These are phyloP conservation scores for Pollachius pollachius DNA, from an alignment of 2,113 vertebrate genomes.

Conservation along the genomic window DNA sequence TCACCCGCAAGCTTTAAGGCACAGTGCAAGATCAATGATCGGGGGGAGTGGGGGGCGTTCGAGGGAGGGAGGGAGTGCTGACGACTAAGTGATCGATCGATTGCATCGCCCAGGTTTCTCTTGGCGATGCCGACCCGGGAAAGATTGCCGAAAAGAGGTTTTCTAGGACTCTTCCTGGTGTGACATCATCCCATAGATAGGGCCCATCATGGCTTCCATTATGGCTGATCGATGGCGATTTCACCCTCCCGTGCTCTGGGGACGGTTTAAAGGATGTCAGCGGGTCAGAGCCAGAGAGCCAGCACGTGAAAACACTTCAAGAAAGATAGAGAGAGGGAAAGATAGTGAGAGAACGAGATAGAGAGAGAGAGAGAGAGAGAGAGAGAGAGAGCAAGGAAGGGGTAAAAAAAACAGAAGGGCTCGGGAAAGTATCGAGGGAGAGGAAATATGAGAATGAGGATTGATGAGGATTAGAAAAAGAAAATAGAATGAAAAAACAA, in stretches of 20 bases:
- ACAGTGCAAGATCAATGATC: constrained; percentile 34
- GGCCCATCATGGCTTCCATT: constrained; percentile 43
- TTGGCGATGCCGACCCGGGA: constrained; percentile 15
- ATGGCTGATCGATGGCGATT: constrained; percentile 50
- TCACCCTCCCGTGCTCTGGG: constrained; percentile 16
- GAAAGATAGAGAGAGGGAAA: not conserved
- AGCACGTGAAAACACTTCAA: constrained; percentile 1
- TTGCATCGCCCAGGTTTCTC: constrained; percentile 32
- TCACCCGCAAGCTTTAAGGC: constrained; percentile 27
- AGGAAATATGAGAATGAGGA: too few relatives aligned
- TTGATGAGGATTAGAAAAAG: too few relatives aligned
- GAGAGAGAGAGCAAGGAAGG: too few relatives aligned
- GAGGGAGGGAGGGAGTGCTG: constrained; percentile 5
- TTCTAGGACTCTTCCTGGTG: constrained; percentile 12
- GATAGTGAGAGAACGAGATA: too few relatives aligned
- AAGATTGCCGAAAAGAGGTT: constrained; percentile 8
- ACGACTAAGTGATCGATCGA: constrained; percentile 51
- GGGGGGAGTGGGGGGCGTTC: constrained; percentile 16
- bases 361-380: too few relatives aligned
- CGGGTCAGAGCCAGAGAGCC: not conserved
- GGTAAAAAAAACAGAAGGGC: not conserved
- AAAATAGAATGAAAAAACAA: not conserved
- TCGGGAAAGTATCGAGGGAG: too few relatives aligned
- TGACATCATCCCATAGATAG: constrained; percentile 47
- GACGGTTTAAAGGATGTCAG: constrained; percentile 25